These are phyloP conservation scores for Diploptera punctata DNA, from an alignment of 2,888 invertebrate genomes.

Conservation along the genomic window DNA sequence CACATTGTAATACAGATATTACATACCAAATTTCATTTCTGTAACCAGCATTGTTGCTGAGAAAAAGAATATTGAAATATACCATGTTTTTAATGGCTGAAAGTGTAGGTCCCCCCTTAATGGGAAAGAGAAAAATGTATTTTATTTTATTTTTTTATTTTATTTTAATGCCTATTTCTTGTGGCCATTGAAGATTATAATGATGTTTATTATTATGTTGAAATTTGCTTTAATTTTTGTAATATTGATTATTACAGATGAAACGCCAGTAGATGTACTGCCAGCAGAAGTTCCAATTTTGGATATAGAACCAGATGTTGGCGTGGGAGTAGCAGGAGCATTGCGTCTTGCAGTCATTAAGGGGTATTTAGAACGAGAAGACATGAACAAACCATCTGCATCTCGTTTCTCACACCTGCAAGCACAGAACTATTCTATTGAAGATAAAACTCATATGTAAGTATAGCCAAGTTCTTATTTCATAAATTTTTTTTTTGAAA, in stretches of 20 bases:
- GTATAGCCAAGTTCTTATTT: constrained; percentile 46
- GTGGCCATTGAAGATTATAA: too few relatives aligned
- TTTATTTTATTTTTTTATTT: too few relatives aligned
- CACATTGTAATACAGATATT: too few relatives aligned
- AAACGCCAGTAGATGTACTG: constrained; percentile 57
- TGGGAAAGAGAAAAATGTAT: too few relatives aligned
- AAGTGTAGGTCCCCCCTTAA: too few relatives aligned
- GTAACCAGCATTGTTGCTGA: too few relatives aligned
- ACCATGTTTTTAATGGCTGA: too few relatives aligned
- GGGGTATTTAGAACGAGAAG: constrained; percentile 88
- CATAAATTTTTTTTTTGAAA: not conserved
- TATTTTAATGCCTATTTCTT: too few relatives aligned
- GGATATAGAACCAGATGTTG: constrained; percentile 92
- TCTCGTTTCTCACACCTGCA: constrained; percentile 76
- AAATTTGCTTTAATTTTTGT: too few relatives aligned
- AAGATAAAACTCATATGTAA: constrained; percentile 76
- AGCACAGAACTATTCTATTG: constrained; percentile 81
- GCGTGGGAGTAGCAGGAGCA: constrained; percentile 91
- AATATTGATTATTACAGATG: constrained; percentile 50
- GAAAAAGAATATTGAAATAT: too few relatives aligned
- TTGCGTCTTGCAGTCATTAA: constrained; percentile 90
- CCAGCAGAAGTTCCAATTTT: constrained; percentile 71
- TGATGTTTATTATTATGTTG: too few relatives aligned
- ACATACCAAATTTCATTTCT: too few relatives aligned
- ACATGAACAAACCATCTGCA: constrained; percentile 73